Base-by-base conservation (phyloP, 2,797 vertebrate genomes). In the Chelidonichthys spinosus region DNA sequence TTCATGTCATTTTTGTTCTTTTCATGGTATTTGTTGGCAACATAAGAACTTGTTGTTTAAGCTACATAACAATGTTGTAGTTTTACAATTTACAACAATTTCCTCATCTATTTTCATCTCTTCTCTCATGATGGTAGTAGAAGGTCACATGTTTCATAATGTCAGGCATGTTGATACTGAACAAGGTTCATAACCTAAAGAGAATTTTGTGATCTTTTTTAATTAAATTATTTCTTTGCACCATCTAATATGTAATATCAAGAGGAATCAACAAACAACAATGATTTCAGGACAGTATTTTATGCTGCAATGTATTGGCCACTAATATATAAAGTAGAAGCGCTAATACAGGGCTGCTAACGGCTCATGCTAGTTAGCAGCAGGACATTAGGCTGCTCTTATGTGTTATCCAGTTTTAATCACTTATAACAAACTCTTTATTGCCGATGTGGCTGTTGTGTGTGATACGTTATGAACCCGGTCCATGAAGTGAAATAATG, bases 271-370 rank as follows among this genome's bases (percentile, higher is more conserved):
- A 18, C 25, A 18, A 11, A 10, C 7, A 18, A 18, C 10, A 50
- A 50, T 25, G 10, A 52, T 52, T 50, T 25, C 49, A 25, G 49
- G 18, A 74, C 11, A 25, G 50, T 54, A 25, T 49, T 63, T 37
- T 42, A 32, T 54, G 11, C 39, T 53, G 18, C 25, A 17, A 32
- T 68, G 61, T 37, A 55, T 55, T 36, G 40, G 37, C n/a, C 7
- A 32, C 18, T 4, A 7, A 49, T 15, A 52, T 17, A 50, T 37
- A 7, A 49, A 49, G 46, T 18, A 9, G 46, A 15, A 47, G 46
- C 46, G 46, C 46, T n/a, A 2, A 47, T n/a, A 47, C 46, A 47
- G n/a, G 1, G 15, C n/a, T 11, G 46, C 15, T n/a, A 7, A n/a
- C n/a, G n/a, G 46, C 46, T n/a, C 7, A n/a, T 49, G 46, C n/a